Percentiles rank a stretch among this genome's conserved stretches.
phyloP scores from a whole-genome alignment of 2,888 invertebrate genomes.

The Phytoseiulus persimilis region DNA sequence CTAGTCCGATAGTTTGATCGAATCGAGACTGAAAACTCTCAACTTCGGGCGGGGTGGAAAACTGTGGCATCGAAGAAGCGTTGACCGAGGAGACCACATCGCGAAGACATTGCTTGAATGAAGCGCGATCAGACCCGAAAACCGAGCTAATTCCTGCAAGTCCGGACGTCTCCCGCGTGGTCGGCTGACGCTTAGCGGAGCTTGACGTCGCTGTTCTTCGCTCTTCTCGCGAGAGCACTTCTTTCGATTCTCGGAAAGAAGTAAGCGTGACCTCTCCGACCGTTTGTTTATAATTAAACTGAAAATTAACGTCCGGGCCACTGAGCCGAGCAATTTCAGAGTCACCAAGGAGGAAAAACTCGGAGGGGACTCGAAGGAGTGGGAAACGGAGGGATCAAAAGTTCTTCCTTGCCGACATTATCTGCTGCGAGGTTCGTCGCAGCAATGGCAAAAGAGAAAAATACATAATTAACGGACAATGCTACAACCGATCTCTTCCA shows the following conservation, averaged over 20 bases:
- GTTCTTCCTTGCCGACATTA: neutral
- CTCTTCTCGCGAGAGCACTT: neutral
- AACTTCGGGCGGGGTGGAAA: too few species aligned
- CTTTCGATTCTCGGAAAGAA: neutral
- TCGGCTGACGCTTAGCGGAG: neutral
- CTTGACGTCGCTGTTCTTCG: neutral
- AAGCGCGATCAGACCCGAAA: too few species aligned
- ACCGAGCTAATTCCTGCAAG: neutral
- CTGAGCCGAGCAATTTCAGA: slow-evolving; percentile 30
- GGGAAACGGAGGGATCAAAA: neutral
- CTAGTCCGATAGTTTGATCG: too few species aligned
- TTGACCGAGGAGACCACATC: too few species aligned
- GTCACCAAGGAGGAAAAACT: neutral
- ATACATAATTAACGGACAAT: neutral
- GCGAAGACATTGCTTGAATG: too few species aligned
- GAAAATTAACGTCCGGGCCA: slow-evolving; percentile 26
- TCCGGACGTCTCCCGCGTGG: neutral
- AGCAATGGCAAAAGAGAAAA: neutral
- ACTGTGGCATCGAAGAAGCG: too few species aligned
- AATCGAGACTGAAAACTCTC: too few species aligned
- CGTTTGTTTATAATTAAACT: slow-evolving; percentile 32
- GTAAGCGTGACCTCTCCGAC: neutral
- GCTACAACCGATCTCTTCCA: neutral
- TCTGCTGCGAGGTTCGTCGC: neutral
- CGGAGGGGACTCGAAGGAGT: neutral